These are phyloP conservation scores for Cairina moschata DNA, from an alignment of 2,113 vertebrate genomes.

Conservation along the genomic window DNA sequence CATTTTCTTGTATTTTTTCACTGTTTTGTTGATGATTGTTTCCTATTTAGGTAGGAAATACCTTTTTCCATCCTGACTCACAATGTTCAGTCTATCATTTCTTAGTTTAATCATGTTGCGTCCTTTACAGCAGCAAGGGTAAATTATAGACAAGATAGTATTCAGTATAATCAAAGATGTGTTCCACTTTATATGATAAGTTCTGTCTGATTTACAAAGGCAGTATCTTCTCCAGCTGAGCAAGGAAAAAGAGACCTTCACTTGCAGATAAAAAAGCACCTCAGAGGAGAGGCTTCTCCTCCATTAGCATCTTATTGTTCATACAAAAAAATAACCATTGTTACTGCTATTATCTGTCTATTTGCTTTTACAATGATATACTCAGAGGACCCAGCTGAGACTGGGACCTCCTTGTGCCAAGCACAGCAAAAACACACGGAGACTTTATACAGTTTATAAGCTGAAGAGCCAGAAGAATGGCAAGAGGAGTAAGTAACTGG, in stretches of 20 bases:
- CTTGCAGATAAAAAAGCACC: background rate
- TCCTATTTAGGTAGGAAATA: constrained; percentile 14
- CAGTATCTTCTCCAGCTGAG: constrained; percentile 7
- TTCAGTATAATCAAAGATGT: constrained; percentile 38
- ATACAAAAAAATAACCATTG: background rate
- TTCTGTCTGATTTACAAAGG: constrained; percentile 42
- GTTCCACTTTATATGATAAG: constrained; percentile 17
- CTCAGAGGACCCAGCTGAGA: background rate
- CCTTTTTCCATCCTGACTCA: background rate
- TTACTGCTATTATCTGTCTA: background rate
- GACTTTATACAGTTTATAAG: background rate
- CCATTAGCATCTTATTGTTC: background rate
- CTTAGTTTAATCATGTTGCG: constrained; percentile 22
- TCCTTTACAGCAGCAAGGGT: constrained; percentile 27
- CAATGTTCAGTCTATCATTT: constrained; percentile 21
- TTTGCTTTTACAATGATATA: background rate
- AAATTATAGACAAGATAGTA: constrained; percentile 34
- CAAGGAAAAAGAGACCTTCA: constrained; percentile 14
- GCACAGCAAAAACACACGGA: background rate
- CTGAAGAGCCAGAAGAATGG: background rate
- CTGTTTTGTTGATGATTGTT: constrained; percentile 11
- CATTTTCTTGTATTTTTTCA: constrained; percentile 1
- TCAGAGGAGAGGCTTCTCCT: constrained; percentile 6
- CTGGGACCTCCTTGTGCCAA: background rate
- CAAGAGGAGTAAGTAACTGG: background rate